Percentiles rank a stretch among this genome's conserved stretches.
Evolutionary conservation across 2,888 invertebrate species (phyloP).

Genomic region (Cryptocephalus moraei): DNA sequence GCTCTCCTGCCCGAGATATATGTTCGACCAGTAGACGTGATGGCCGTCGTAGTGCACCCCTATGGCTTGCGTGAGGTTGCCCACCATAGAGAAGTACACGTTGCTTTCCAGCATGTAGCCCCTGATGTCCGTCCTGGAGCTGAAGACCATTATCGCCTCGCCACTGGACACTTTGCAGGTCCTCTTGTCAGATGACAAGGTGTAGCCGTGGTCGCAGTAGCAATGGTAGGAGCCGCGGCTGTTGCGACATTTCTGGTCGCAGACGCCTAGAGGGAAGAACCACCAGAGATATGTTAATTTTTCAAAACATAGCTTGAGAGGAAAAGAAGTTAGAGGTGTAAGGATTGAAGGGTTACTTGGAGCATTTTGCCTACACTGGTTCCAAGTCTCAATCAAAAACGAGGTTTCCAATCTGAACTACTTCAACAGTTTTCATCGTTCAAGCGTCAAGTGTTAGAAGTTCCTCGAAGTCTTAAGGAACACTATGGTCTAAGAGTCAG

Average conservation of each 20-base stretch:
- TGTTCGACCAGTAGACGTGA: slow-evolving; percentile 70
- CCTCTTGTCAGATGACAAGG: slow-evolving; percentile 40
- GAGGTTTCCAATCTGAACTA: too few relatives aligned
- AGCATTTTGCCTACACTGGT: too few relatives aligned
- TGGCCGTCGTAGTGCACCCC: slow-evolving; percentile 63
- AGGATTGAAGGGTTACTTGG: too few relatives aligned
- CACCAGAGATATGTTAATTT: background rate
- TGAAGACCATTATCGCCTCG: slow-evolving; percentile 59
- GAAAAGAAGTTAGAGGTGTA: too few relatives aligned
- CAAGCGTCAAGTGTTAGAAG: too few relatives aligned
- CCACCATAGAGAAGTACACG: slow-evolving; percentile 40
- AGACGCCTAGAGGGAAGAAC: slow-evolving; percentile 34
- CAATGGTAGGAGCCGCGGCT: slow-evolving; percentile 50
- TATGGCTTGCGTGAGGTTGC: slow-evolving; percentile 46
- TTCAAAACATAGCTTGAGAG: background rate
- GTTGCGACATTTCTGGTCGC: slow-evolving; percentile 61
- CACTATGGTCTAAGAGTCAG: too few relatives aligned
- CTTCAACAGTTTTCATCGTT: too few relatives aligned
- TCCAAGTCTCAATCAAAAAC: too few relatives aligned
- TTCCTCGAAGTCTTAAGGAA: too few relatives aligned
- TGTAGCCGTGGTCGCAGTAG: slow-evolving; percentile 50
- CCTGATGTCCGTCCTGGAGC: slow-evolving; percentile 53
- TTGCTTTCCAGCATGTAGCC: slow-evolving; percentile 50
- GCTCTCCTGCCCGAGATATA: slow-evolving; percentile 57
- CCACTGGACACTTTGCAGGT: slow-evolving; percentile 47